Conservation (phyloP, 2,797 vertebrate species). For the Parauchenoglanis punctatus region DNA sequence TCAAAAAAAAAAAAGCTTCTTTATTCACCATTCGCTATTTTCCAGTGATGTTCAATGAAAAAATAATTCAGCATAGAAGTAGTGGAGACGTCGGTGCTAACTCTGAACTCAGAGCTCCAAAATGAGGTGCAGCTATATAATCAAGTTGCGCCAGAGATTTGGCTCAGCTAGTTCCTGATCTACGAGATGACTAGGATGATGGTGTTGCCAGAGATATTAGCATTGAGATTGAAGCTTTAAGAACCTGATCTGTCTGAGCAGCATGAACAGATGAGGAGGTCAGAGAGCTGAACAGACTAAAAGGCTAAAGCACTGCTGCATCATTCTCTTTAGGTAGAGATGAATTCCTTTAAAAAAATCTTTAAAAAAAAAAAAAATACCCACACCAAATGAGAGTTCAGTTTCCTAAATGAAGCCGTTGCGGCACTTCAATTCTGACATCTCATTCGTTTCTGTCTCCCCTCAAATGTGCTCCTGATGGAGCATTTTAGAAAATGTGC, state of each 20-base stretch:
- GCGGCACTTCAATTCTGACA: constrained; percentile 5
- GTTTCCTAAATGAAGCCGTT: background rate
- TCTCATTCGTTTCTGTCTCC: constrained; percentile 19
- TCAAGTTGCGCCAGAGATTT: background rate
- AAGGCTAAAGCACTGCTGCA: background rate
- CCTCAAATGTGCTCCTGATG: constrained; percentile 45
- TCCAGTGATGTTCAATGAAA: background rate
- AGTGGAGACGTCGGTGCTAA: background rate
- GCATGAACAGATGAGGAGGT: background rate
- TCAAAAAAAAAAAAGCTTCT: background rate
- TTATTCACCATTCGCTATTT: background rate
- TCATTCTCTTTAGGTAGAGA: background rate
- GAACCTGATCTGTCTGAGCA: background rate
- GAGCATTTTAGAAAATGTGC: constrained; percentile 47
- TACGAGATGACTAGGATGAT: background rate
- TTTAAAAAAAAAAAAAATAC: background rate
- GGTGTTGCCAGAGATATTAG: background rate
- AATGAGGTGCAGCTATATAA: background rate
- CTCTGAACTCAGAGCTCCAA: background rate
- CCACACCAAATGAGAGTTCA: background rate
- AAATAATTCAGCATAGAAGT: background rate
- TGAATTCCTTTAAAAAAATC: background rate
- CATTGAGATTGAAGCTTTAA: background rate
- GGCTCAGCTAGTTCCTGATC: background rate
- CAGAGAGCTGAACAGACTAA: background rate